Evolutionary conservation across 1,140 invertebrate genomes (phyloP), one percentile per base, ranked within the genome.

Genomic region (Neotoxoptera formosana): DNA sequence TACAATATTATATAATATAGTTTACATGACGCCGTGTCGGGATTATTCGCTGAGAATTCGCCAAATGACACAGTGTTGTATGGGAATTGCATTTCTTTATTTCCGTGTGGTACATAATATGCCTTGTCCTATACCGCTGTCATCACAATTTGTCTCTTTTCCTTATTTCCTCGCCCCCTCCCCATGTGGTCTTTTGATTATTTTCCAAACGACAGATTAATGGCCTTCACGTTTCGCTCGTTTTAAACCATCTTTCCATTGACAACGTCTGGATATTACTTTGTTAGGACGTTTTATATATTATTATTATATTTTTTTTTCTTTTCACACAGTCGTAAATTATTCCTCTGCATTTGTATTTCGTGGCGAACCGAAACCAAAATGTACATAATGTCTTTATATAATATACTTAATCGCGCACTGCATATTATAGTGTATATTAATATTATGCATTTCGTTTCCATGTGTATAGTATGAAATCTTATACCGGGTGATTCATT

Each of bases 171-270:
- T 4, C 41, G 4, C 41, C 25, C 23, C 25, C 34, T 7, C 21
- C 9, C 11, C 14, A 7, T 23, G 36, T 14, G 30, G 90, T 30
- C 56, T 30, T 91, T 91, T 91, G 90, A 91, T 91, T 91, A 91
- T 91, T 91, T 88, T 81, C 47, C 90, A 91, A 91, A 91, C 60
- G 41, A 41, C 41, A 91, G 45, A 91, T 91, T 91, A 91, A 91
- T 81, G 60, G 90, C n/a, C 41, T 91, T 67, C 60, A 48, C 90
- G 53, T 60, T 60, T 45, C n/a, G 47, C 7, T 88, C 30, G 47
- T 88, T 88, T 88, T 34, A n/a, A 87, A 88, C 86, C 86, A 21
- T 88, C 14, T 20, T 17, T 87, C 41, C 30, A 87, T 48, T 48
- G 84, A 47, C 25, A n/a, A 30, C 30, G 45, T 87, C 45, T 30